Conservation (phyloP, 2,888 invertebrate genomes). For the Leucophora obtusa region DNA sequence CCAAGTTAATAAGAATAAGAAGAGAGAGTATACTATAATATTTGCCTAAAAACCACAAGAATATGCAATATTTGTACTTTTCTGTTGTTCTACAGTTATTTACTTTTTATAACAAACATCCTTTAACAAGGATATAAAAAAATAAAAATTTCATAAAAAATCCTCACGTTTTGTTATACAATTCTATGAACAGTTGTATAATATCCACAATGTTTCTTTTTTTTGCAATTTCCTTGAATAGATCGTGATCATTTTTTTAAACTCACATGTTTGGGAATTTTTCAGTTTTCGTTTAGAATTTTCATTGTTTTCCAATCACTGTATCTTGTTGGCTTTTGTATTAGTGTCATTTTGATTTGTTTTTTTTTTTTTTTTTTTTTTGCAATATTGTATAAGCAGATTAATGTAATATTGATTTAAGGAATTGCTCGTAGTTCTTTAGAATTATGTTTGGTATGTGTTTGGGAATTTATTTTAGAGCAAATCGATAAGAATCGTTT, state of each 20-base stretch:
- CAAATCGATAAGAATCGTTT: slow-evolving; percentile 43
- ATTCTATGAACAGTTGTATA: slow-evolving; percentile 40
- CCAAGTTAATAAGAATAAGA: neutral
- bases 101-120: slow-evolving; percentile 51
- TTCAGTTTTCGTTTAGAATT: slow-evolving; percentile 24
- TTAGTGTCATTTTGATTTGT: slow-evolving; percentile 63
- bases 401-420: slow-evolving; percentile 56
- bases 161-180: slow-evolving; percentile 55
- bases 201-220: neutral
- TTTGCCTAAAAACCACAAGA: slow-evolving; percentile 58
- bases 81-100: slow-evolving; percentile 4
- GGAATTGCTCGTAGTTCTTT: slow-evolving; percentile 15
- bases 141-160: slow-evolving; percentile 29
- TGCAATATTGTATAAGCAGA: slow-evolving; percentile 61
- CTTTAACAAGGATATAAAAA: slow-evolving; percentile 35
- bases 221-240: slow-evolving; percentile 57
- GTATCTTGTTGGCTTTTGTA: slow-evolving; percentile 66
- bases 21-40: neutral
- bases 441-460: slow-evolving; percentile 47
- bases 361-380: slow-evolving; percentile 22
- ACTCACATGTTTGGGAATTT: slow-evolving; percentile 54
- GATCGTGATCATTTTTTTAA: slow-evolving; percentile 46
- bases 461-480: slow-evolving; percentile 63
- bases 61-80: slow-evolving; percentile 51
- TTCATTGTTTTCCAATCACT: slow-evolving; percentile 49